These are phyloP conservation scores for Connochaetes taurinus DNA, from an alignment of 2,113 vertebrate genomes.

Conservation along the genomic window DNA sequence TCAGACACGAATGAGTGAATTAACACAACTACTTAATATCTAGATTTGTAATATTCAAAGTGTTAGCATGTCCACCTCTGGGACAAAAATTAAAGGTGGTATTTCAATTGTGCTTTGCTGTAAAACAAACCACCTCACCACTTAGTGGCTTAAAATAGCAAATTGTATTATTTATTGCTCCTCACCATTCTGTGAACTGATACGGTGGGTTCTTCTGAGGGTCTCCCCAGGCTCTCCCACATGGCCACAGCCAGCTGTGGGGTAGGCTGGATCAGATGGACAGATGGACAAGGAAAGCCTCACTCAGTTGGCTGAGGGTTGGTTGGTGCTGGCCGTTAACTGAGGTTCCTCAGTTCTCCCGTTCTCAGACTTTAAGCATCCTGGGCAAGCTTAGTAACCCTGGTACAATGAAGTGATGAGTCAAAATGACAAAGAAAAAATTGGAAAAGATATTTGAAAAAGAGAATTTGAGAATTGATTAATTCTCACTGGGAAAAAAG, in stretches of 20 bases:
- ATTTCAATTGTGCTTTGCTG: neutral
- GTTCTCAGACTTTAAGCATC: neutral
- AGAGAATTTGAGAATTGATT: neutral
- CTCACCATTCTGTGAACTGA: neutral
- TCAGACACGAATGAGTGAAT: neutral
- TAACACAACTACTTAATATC: neutral
- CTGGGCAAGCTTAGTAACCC: neutral
- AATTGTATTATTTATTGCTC: neutral
- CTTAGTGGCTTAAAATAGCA: neutral
- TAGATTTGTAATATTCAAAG: neutral
- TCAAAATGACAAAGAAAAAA: conserved; percentile 12
- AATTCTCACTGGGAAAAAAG: neutral
- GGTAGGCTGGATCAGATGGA: neutral
- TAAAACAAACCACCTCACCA: neutral
- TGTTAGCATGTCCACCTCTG: neutral
- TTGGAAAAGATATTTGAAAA: neutral
- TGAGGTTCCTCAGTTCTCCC: neutral
- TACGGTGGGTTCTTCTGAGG: neutral
- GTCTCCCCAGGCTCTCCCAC: neutral
- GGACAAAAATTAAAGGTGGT: neutral
- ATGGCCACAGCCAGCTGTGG: neutral
- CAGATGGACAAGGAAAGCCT: neutral
- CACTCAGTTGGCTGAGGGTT: neutral
- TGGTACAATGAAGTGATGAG: neutral
- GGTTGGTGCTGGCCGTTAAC: neutral